phyloP scores from a whole-genome alignment of 1,140 invertebrate genomes.

The Drosophila parvula region DNA sequence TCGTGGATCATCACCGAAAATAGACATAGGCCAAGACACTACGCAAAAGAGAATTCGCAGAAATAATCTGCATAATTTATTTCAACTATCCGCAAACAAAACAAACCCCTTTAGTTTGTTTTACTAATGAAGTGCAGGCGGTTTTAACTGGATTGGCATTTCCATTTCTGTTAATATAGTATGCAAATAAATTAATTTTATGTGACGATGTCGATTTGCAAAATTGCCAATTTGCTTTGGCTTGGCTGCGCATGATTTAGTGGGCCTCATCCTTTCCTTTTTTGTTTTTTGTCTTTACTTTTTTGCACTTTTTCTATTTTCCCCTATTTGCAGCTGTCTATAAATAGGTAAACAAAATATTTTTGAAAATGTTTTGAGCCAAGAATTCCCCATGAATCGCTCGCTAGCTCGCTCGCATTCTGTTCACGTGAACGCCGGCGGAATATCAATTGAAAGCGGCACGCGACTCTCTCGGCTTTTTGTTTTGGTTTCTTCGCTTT shows the following conservation, averaged over 20 bases:
- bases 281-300: neutral
- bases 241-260: slow-evolving; percentile 32
- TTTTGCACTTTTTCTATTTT: neutral
- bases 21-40: slow-evolving; percentile 39
- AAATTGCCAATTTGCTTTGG: slow-evolving; percentile 41
- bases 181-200: slow-evolving; percentile 40
- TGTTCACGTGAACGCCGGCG: slow-evolving; percentile 46
- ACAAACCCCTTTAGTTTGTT: slow-evolving; percentile 65
- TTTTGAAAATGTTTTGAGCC: slow-evolving; percentile 34
- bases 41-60: slow-evolving; percentile 55
- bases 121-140: slow-evolving; percentile 75
- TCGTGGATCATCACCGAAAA: slow-evolving; percentile 21
- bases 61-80: slow-evolving; percentile 69
- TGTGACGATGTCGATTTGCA: slow-evolving; percentile 39
- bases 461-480: slow-evolving; percentile 63
- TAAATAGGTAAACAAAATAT: slow-evolving; percentile 17
- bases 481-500: slow-evolving; percentile 26
- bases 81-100: slow-evolving; percentile 52
- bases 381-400: slow-evolving; percentile 49
- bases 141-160: slow-evolving; percentile 67
- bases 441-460: slow-evolving; percentile 53
- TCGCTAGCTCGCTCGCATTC: slow-evolving; percentile 19
- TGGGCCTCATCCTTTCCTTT: slow-evolving; percentile 21
- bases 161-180: slow-evolving; percentile 4
- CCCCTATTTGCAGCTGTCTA: slow-evolving; percentile 16